Conservation (phyloP, 2,888 invertebrate species). For the Gastrophysa polygoni region DNA sequence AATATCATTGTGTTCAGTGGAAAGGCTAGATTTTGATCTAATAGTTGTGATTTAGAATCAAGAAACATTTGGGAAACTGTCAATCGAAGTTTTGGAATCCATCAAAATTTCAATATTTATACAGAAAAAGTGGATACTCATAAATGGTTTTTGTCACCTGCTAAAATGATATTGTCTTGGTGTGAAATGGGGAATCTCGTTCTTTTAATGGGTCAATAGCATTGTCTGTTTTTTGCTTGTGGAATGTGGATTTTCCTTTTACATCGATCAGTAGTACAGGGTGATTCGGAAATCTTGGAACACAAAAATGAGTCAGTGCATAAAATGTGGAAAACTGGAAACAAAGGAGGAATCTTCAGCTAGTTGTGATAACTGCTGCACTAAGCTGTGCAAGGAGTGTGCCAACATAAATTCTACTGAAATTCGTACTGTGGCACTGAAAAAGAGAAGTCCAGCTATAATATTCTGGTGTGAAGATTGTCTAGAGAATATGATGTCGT, state of each 20-base stretch:
- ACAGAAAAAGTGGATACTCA: not conserved
- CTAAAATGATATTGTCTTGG: not conserved
- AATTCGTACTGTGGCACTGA: not conserved
- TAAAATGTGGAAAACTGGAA: too few relatives aligned
- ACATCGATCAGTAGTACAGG: not conserved
- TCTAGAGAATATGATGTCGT: not conserved
- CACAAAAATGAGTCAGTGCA: too few relatives aligned
- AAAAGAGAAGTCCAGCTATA: not conserved
- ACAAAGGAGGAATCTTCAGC: not conserved
- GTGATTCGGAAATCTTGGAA: not conserved
- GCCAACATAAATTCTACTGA: not conserved
- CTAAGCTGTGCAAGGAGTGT: constrained; percentile 3
- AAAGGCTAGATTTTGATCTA: not conserved
- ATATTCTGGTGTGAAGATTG: not conserved
- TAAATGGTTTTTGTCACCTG: not conserved
- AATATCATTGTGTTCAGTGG: not conserved
- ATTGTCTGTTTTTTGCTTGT: too few relatives aligned
- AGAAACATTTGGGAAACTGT: not conserved
- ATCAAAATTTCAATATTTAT: not conserved
- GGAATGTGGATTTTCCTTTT: too few relatives aligned
- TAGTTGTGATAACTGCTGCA: too few relatives aligned
- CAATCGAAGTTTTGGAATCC: not conserved
- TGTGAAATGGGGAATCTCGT: not conserved
- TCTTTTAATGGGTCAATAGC: too few relatives aligned
- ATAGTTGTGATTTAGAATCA: not conserved